These are phyloP conservation scores for Cladorhizidae sp. DNA, from an alignment of 37 sponge, comb jelly and placozoan species.

Conservation along the genomic window DNA sequence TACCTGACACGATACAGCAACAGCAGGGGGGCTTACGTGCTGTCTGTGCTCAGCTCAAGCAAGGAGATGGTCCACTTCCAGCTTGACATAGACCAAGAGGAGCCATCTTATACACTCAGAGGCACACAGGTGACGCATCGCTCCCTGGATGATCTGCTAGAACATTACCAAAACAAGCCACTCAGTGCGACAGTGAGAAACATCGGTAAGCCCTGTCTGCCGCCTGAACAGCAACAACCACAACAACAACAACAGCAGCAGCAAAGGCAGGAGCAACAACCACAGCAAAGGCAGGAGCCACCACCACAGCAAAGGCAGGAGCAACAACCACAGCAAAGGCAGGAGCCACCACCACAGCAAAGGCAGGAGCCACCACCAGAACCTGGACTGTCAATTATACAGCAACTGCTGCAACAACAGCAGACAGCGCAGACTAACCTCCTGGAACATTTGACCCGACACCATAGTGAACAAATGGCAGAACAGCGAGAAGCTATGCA, in stretches of 20 bases:
- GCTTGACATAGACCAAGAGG: neutral
- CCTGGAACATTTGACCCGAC: no score
- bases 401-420: no score
- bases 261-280: no score
- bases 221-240: neutral
- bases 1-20: slow-evolving; percentile 2
- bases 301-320: no score
- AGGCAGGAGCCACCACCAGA: no score
- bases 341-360: no score
- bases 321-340: no score
- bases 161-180: neutral
- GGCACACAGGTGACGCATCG: neutral
- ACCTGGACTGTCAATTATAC: no score
- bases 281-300: no score
- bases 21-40: neutral
- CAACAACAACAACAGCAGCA: neutral
- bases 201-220: neutral
- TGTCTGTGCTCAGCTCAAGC: neutral
- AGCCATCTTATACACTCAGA: neutral
- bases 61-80: neutral
- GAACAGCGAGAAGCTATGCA: neutral
- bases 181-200: neutral
- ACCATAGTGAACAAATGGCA: neutral
- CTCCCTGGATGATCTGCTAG: neutral
- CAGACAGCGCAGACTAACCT: no score